Percentiles rank a stretch among this genome's conserved stretches.
Conservation (phyloP, 2,113 vertebrate species). For the Protomyctophum bolini region DNA sequence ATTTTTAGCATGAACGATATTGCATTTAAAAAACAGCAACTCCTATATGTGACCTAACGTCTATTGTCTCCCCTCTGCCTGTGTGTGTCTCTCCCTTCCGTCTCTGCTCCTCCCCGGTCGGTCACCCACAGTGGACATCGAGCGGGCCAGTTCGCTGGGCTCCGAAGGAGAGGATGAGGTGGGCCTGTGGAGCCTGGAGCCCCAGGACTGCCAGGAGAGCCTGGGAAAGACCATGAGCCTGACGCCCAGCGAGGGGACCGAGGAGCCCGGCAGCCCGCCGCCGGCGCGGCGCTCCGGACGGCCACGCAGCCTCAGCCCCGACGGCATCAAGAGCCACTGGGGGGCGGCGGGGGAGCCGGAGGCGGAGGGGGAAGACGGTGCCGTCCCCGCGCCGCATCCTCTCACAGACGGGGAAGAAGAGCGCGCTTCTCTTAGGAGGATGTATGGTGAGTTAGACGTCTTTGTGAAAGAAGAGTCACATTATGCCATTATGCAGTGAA, state of each 20-base stretch:
- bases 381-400: not conserved
- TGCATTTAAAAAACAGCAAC: not conserved
- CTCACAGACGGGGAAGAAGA: slow-evolving; percentile 45
- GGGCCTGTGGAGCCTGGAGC: slow-evolving; percentile 74
- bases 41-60: not conserved
- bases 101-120: not conserved
- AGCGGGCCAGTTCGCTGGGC: slow-evolving; percentile 70
- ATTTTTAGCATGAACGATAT: not conserved
- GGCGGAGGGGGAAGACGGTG: slow-evolving; percentile 35
- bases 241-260: slow-evolving; percentile 77
- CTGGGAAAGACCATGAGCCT: slow-evolving; percentile 76
- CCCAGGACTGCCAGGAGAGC: slow-evolving; percentile 73
- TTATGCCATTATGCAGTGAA: too few species aligned
- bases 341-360: slow-evolving; percentile 64
- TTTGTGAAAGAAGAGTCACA: too few species aligned
- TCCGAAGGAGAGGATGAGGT: slow-evolving; percentile 82
- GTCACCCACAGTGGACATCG: slow-evolving; percentile 68
- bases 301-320: slow-evolving; percentile 67
- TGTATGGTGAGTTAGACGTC: slow-evolving; percentile 69
- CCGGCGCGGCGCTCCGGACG: slow-evolving; percentile 44
- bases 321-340: slow-evolving; percentile 64
- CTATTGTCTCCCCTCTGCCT: not conserved
- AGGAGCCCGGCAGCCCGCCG: slow-evolving; percentile 74
- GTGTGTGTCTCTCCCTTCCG: not conserved
- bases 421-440: slow-evolving; percentile 54